A percentile compares a stretch with the other conserved stretches of the same genome.
Evolutionary conservation across 2,888 invertebrate species (phyloP).

Genomic region (Diplazon laetatorius): DNA sequence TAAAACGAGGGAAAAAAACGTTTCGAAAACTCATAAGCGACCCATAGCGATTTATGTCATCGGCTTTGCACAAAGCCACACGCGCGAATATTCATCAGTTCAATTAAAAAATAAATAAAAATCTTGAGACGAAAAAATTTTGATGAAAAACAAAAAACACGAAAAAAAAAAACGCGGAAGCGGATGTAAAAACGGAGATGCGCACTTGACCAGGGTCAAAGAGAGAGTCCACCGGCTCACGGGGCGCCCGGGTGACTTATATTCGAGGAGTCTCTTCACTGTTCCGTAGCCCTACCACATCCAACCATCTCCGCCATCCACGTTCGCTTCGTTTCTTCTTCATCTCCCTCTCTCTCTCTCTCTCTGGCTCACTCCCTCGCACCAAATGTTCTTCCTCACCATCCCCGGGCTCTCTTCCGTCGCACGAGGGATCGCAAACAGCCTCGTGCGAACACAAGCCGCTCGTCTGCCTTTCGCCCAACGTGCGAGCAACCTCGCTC

Average conservation of each 20-base stretch:
- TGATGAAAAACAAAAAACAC: constrained; percentile 28
- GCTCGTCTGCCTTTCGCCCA: constrained; percentile 46
- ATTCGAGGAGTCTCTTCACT: constrained; percentile 73
- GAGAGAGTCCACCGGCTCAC: constrained; percentile 79
- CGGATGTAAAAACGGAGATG: constrained; percentile 71
- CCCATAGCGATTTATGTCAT: too few species aligned
- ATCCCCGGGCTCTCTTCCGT: constrained; percentile 13
- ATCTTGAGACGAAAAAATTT: constrained; percentile 29
- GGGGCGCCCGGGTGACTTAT: constrained; percentile 76
- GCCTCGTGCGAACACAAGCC: constrained; percentile 29
- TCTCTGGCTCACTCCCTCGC: constrained; percentile 6
- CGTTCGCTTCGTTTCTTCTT: constrained; percentile 47
- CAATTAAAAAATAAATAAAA: too few species aligned
- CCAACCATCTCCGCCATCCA: constrained; percentile 57
- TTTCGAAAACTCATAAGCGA: too few species aligned
- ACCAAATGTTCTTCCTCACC: background rate
- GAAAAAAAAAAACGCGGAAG: constrained; percentile 33
- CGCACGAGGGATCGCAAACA: constrained; percentile 1
- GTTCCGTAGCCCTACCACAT: constrained; percentile 63
- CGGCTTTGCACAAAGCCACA: too few species aligned
- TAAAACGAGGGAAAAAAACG: too few species aligned
- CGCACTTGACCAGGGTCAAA: constrained; percentile 78
- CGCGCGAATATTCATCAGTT: too few species aligned
- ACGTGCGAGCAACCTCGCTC: constrained; percentile 23
- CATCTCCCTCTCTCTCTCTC: constrained; percentile 52